Evolutionary conservation across 1,140 invertebrate species (phyloP).

Genomic region (Pseudobourletiella spinata): DNA sequence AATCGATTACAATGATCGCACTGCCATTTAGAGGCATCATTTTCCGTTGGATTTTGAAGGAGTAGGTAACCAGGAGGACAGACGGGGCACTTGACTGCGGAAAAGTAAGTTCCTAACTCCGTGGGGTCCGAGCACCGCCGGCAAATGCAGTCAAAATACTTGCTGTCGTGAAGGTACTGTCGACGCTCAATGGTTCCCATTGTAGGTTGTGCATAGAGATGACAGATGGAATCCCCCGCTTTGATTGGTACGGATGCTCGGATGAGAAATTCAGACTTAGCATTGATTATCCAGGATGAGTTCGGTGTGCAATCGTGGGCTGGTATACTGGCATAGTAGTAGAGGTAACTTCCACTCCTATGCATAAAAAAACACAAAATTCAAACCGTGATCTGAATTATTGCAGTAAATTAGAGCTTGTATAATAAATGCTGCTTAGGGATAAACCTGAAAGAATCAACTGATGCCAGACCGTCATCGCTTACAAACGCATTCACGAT

Average conservation of each 20-base stretch:
- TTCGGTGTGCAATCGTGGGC: conserved; percentile 20
- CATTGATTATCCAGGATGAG: conserved; percentile 13
- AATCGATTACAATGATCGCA: not conserved
- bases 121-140: conserved; percentile 38
- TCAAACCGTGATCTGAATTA: not conserved
- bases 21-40: not conserved
- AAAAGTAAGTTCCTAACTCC: conserved; percentile 31
- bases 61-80: conserved; percentile 4
- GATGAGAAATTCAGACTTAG: conserved; percentile 11
- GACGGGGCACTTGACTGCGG: conserved; percentile 29
- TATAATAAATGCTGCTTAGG: too few relatives aligned
- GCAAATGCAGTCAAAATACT: conserved; percentile 39
- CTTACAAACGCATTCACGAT: conserved; percentile 19
- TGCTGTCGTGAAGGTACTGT: conserved; percentile 35
- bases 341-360: conserved; percentile 20
- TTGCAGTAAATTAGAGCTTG: too few relatives aligned
- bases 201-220: conserved; percentile 12
- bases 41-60: not conserved
- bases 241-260: conserved; percentile 5
- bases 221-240: conserved; percentile 2
- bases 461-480: conserved; percentile 14
- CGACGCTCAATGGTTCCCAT: conserved; percentile 36
- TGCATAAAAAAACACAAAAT: not conserved
- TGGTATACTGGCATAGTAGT: conserved; percentile 17
- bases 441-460: conserved; percentile 12